Evolutionary conservation across 2,797 vertebrate genomes (phyloP), one percentile per base, ranked within the genome.

Genomic region (Eremophila alpestris): DNA sequence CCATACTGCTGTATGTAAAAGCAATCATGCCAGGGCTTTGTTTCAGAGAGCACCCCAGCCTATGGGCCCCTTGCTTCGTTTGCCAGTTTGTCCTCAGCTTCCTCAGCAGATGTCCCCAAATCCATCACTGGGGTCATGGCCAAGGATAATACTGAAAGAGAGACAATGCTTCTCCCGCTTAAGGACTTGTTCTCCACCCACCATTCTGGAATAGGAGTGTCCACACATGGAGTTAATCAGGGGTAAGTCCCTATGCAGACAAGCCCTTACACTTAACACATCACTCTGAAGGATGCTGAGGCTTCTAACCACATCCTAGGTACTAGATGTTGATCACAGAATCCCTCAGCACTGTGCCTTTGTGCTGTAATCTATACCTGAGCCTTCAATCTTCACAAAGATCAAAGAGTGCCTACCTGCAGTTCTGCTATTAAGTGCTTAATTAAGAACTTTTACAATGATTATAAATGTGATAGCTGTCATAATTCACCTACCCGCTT

Each of bases 171-270:
- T 52, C 54, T 93, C 43, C 29, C 80, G 71, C 75, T 62, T 76
- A 76, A 73, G 70, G 63, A 62, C 52, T 71, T 55, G 54, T 64
- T 87, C 83, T 89, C 89, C 88, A 92, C 86, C 87, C 90, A 83
- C 27, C 90, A 27, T 90, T 89, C 49, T 95, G 89, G 84, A 94
- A 90, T 40, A 69, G 34, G 48, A 84, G 17, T 54, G 63, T 89
- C 60, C 74, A 92, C 93, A 94, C 32, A 87, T 95, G 92, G 93
- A 95, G 24, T 92, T 93, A 93, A 93, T 96, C 63, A 95, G 34
- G 43, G 15, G 1, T 64, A 76, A 86, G 32, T 81, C 62, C 56
- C 58, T 49, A 4, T 32, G 24, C 48, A 70, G 87, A 58, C 83
- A 65, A 87, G 19, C 15, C 43, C 26, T 90, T 60, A 74, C n/a